Base-by-base conservation (phyloP, 2,797 vertebrate species). In the Lutra lutra region DNA sequence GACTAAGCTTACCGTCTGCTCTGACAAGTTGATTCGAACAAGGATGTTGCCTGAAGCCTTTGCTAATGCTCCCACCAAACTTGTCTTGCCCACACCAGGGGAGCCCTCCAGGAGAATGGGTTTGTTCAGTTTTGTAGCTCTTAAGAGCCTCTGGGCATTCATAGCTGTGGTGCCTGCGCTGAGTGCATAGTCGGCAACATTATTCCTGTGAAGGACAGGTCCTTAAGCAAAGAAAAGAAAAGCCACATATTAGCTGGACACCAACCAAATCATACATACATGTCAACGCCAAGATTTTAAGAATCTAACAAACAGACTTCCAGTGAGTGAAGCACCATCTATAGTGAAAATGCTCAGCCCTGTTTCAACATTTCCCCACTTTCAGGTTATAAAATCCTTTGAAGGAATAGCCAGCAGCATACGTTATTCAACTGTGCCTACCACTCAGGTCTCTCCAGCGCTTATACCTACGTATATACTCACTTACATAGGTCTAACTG, bases 31-130 rank as follows among this genome's bases (percentile, higher is more conserved):
- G 98, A 99, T 99, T 97, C 99, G 98, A 98, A 99, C 99, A 86
- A 99, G 99, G 25, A 98, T 98, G 98, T 99, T 99, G 94, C 99
- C 99, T 0, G 99, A 99, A 17, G 99, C 99, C 96, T 99, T 99
- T 64, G 99, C 99, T 96, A 99, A 98, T 0, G 99, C 99, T 38
- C 99, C 98, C 80, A 99, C 99, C 83, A 99, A 98, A 97, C 99
- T 99, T 60, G 99, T 99, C 98, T 99, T 99, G 68, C 99, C 99
- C 96, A 99, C 99, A 1, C 99, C 99, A 2, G 99, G 99, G 0
- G 99, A 99, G 2, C 99, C 99, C 98, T 99, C 99, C 97, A 99
- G 98, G 64, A 99, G 98, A 97, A 99, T 98, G 0, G 99, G 99
- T 97, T 99, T 99, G 98, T 99, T 99, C 86, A 99, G 99, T 97